Evolutionary conservation across 2,797 vertebrate species (phyloP), one percentile per base, ranked within the genome.

Genomic region (Mormyrops attenuatus): DNA sequence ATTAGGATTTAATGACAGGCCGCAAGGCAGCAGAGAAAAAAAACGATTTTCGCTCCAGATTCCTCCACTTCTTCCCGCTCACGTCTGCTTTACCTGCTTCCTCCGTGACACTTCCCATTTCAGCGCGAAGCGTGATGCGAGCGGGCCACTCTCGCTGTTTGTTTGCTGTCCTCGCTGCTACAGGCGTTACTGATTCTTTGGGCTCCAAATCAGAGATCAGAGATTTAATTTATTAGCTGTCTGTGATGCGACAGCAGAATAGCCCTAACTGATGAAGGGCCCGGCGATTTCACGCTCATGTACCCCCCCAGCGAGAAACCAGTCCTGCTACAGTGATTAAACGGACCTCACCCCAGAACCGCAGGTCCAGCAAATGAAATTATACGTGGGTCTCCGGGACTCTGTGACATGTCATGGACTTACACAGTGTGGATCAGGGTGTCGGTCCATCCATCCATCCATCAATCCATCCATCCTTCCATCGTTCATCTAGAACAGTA

Each of bases 151-250:
- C 34, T 8, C 6, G 0, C 38, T 0, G 38, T 80, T 13, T 15
- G 41, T 85, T 50, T 26, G 49, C 52, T 20, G 17, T 52, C 52
- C 52, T 8, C 3, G 11, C 26, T 6, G 4, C 53, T 8, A 6
- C 50, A 11, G 34, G 30, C 15, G 0, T 84, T n/a, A 26, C 13
- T 1, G 13, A 53, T 87, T 87, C 49, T 34, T 55, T 2, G 11
- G 15, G 22, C 11, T 15, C 52, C 22, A 30, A 53, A 15, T 55
- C 3, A 20, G 22, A 57, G 84, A 50, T 85, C 11, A 22, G 26
- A 85, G 85, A 55, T 87, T 87, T 55, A 41, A 57, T 87, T 57
- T 41, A 87, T 87, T 87, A 55, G 85, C 26, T 60, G 85, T 41
- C 34, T 1, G 50, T 57, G 15, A 38, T n/a, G 3, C 53, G 85